Evolutionary conservation across 53 echinoderm and acorn worm genomes (phyloP).

Genomic region (Actinopyga echinites): DNA sequence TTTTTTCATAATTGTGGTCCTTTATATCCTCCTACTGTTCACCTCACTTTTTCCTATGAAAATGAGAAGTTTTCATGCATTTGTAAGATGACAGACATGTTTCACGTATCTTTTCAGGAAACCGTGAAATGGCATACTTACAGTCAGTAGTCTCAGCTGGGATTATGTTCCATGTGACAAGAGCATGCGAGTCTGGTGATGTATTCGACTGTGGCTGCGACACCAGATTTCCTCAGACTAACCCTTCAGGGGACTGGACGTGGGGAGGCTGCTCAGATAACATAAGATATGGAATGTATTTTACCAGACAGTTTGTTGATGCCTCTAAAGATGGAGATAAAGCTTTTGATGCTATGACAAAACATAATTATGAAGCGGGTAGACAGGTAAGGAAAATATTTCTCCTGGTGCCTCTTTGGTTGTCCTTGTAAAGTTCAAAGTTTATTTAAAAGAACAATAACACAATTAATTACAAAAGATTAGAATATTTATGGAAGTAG

Average conservation of each 20-base stretch:
- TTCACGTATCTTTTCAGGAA: conserved; percentile 55
- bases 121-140: conserved; percentile 85
- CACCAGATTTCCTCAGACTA: conserved; percentile 47
- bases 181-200: conserved; percentile 86
- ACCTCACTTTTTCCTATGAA: no score
- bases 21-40: no score
- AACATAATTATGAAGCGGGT: conserved; percentile 88
- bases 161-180: conserved; percentile 83
- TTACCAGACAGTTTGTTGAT: conserved; percentile 86
- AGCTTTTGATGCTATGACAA: conserved; percentile 80
- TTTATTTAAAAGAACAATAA: no score
- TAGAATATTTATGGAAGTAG: no score
- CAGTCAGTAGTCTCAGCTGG: conserved; percentile 90
- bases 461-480: no score
- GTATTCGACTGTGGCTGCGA: conserved; percentile 89
- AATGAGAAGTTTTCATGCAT: no score
- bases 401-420: no score
- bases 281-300: conserved; percentile 86
- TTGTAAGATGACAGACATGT: no score
- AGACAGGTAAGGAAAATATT: conserved; percentile 65
- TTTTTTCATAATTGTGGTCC: no score
- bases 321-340: conserved; percentile 59
- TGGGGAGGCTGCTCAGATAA: conserved; percentile 99
- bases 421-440: no score
- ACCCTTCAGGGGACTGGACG: conserved; percentile 65